phyloP scores from a whole-genome alignment of 2,113 vertebrate genomes.

The Corythaeola cristata region DNA sequence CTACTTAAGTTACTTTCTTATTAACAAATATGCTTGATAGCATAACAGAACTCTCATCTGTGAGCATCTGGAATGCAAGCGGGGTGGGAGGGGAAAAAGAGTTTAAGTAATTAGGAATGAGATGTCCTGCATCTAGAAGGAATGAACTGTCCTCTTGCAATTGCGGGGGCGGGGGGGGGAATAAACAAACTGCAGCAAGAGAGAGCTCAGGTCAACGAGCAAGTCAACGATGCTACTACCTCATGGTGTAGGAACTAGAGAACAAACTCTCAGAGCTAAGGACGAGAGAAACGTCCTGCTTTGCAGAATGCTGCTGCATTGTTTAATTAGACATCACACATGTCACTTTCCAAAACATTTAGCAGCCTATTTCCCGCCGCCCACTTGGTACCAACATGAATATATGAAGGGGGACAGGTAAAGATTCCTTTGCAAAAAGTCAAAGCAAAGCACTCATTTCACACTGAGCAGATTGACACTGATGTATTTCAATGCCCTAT shows the following conservation, averaged over 20 bases:
- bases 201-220: neutral
- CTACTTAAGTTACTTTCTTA: constrained; percentile 65
- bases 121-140: neutral
- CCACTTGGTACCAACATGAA: neutral
- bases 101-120: neutral
- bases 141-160: neutral
- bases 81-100: neutral
- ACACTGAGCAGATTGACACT: neutral
- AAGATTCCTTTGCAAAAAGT: neutral
- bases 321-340: neutral
- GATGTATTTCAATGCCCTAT: neutral
- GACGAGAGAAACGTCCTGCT: neutral
- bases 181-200: neutral
- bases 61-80: constrained; percentile 26
- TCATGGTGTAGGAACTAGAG: neutral
- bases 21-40: constrained; percentile 48
- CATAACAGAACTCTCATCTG: neutral
- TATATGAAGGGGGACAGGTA: neutral
- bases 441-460: neutral
- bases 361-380: neutral
- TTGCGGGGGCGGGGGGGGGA: neutral
- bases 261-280: neutral
- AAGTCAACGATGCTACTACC: neutral
- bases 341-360: neutral
- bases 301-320: neutral